phyloP scores from a whole-genome alignment of 2,797 vertebrate genomes.

The Knipowitschia caucasica region DNA sequence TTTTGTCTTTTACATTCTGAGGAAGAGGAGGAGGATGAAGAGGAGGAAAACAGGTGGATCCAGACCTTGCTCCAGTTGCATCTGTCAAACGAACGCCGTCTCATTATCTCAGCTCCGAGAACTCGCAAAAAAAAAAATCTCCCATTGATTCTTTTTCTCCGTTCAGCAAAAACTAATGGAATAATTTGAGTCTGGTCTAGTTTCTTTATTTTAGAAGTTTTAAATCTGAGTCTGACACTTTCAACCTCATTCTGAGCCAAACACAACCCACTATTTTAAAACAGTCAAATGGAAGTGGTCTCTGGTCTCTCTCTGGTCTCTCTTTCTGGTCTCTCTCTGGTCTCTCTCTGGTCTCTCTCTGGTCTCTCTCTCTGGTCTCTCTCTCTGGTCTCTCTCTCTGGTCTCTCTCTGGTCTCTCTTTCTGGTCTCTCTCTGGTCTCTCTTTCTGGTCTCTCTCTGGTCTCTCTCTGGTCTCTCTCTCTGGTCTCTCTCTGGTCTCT shows the following conservation, averaged over 20 bases:
- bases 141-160: not conserved
- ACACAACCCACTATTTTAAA: not conserved
- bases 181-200: slow-evolving; percentile 28
- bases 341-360: no score
- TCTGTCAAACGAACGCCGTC: slow-evolving; percentile 14
- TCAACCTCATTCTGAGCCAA: slow-evolving; percentile 1
- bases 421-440: no score
- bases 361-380: no score
- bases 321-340: no score
- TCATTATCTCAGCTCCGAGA: slow-evolving; percentile 8
- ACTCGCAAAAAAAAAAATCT: slow-evolving; percentile 1
- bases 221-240: not conserved
- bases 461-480: no score
- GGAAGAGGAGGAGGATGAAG: not conserved
- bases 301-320: no score
- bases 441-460: no score
- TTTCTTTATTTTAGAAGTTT: slow-evolving; percentile 1
- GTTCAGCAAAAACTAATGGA: slow-evolving; percentile 17
- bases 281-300: not conserved
- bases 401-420: no score
- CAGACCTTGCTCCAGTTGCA: slow-evolving; percentile 8
- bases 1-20: not conserved
- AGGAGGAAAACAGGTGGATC: slow-evolving; percentile 3
- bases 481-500: no score
- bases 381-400: no score